phyloP scores from a whole-genome alignment of 2,113 vertebrate genomes.

The Calidris pygmaea region DNA sequence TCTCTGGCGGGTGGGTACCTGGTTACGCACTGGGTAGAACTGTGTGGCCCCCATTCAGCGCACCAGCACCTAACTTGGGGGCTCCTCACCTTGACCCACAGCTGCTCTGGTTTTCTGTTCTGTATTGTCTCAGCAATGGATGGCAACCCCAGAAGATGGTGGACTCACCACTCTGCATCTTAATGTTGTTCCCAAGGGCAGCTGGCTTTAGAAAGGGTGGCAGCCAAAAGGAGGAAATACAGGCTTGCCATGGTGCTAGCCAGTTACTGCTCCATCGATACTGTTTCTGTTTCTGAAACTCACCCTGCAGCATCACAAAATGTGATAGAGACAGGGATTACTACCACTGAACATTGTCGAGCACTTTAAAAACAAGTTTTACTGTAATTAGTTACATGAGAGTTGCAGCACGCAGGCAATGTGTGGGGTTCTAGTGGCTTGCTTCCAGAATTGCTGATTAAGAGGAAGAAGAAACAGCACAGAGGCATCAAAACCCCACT shows the following conservation, averaged over 20 bases:
- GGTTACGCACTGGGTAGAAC: neutral
- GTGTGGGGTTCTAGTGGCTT: conserved; percentile 1
- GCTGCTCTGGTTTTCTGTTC: neutral
- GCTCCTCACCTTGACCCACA: neutral
- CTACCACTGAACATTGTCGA: neutral
- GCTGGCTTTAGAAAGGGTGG: neutral
- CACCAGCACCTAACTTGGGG: neutral
- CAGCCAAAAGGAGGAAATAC: neutral
- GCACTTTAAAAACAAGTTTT: conserved; percentile 29
- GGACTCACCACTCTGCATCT: neutral
- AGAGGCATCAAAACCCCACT: conserved; percentile 27
- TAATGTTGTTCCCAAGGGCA: neutral
- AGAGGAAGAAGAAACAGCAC: conserved; percentile 19
- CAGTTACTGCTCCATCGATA: neutral
- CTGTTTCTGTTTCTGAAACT: neutral
- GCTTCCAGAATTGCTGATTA: conserved; percentile 48
- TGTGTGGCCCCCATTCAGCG: neutral
- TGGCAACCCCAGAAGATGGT: rapidly evolving
- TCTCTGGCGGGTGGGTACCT: neutral
- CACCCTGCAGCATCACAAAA: neutral
- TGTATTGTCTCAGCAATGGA: neutral
- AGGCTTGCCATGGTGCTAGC: neutral
- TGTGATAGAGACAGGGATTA: neutral
- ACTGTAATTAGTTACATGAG: conserved; percentile 1
- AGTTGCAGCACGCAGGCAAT: neutral